Conservation (phyloP, 2,797 vertebrate genomes). For the Poeciliopsis infans region DNA sequence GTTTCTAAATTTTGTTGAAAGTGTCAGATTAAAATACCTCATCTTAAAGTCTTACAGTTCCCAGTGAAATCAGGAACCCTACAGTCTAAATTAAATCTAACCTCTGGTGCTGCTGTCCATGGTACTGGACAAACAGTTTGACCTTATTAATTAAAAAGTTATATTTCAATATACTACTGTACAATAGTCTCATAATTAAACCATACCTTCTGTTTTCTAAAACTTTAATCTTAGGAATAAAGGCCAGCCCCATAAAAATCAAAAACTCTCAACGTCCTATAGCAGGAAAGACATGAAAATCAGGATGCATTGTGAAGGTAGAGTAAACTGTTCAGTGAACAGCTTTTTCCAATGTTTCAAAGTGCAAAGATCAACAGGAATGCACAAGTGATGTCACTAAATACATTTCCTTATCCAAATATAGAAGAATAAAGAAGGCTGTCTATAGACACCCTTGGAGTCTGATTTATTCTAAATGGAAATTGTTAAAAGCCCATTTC, state of each 20-base stretch:
- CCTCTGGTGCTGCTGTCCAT: background rate
- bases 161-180: background rate
- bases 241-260: background rate
- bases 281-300: background rate
- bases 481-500: background rate
- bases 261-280: too few species aligned
- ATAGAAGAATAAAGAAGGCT: background rate
- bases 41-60: background rate
- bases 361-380: background rate
- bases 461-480: conserved; percentile 5
- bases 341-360: background rate
- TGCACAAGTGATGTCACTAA: background rate
- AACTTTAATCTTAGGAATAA: background rate
- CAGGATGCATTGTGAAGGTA: background rate
- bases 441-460: background rate
- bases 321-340: background rate
- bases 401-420: background rate
- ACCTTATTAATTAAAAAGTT: background rate
- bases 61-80: background rate
- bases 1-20: background rate
- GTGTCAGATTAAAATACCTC: background rate
- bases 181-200: background rate
- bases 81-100: background rate
- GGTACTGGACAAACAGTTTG: background rate
- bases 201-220: background rate